Percentiles rank a stretch among this genome's conserved stretches.
phyloP scores from a whole-genome alignment of 2,113 vertebrate genomes.

The Desmodus rotundus region DNA sequence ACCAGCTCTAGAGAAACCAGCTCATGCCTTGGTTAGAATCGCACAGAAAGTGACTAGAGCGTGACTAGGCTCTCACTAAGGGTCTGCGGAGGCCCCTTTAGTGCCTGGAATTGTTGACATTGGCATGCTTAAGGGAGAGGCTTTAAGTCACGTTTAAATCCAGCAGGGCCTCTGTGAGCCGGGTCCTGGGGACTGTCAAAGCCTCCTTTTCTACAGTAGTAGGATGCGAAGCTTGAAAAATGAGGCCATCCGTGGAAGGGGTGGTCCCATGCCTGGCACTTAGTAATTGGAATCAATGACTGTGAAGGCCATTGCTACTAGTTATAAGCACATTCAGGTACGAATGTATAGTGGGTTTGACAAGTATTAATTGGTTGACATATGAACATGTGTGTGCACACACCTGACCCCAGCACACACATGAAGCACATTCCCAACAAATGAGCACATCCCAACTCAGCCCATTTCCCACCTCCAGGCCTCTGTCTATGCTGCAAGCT shows the following conservation, averaged over 20 bases:
- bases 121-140: no score
- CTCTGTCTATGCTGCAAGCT: background rate
- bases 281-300: background rate
- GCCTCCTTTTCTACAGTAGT: background rate
- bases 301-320: background rate
- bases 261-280: background rate
- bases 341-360: background rate
- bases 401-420: background rate
- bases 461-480: background rate
- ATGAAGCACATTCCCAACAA: background rate
- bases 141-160: background rate
- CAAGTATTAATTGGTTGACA: background rate
- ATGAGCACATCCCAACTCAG: background rate
- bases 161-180: background rate
- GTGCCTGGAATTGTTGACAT: background rate
- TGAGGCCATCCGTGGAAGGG: background rate
- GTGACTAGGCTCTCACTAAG: background rate
- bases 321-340: background rate
- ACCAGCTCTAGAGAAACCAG: background rate
- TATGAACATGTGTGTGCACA: background rate
- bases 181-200: background rate
- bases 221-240: background rate
- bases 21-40: accelerated
- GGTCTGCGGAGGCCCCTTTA: accelerated
- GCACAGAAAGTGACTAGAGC: background rate